phyloP scores from a whole-genome alignment of 2,888 invertebrate genomes.

The Agriopis marginaria region DNA sequence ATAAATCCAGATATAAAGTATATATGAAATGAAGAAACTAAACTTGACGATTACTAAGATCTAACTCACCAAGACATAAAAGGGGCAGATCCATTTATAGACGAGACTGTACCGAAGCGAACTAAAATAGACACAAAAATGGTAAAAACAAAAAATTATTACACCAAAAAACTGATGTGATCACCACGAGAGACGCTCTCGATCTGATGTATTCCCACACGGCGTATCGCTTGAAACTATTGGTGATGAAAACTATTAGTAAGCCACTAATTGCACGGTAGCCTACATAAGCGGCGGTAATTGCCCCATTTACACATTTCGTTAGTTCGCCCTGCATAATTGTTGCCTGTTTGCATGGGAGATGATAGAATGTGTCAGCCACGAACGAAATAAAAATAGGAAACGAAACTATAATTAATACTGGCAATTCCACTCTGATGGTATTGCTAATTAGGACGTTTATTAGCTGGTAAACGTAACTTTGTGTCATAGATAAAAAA shows the following conservation, averaged over 20 bases:
- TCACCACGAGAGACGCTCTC: conserved; percentile 72
- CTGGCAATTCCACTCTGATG: conserved; percentile 27
- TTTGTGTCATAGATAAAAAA: conserved; percentile 11
- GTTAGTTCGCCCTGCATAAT: conserved; percentile 83
- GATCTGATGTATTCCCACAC: conserved; percentile 72
- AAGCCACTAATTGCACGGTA: conserved; percentile 82
- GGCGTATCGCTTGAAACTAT: conserved; percentile 70
- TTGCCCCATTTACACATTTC: conserved; percentile 85
- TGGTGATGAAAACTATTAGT: conserved; percentile 85
- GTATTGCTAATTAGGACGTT: conserved; percentile 12
- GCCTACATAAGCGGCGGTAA: conserved; percentile 84
- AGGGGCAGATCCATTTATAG: conserved; percentile 10
- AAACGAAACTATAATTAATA: conserved; percentile 53
- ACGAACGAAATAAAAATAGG: conserved; percentile 63
- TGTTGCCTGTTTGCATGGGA: conserved; percentile 77
- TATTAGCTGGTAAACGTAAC: background rate
- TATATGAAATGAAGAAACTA: background rate
- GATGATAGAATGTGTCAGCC: conserved; percentile 74
- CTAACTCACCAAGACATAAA: conserved; percentile 20
- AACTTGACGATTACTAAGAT: background rate
- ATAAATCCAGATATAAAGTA: background rate
- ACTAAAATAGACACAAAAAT: conserved; percentile 29
- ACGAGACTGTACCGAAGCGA: background rate
- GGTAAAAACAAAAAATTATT: conserved; percentile 43
- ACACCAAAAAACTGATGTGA: conserved; percentile 60